Percentiles rank a stretch among this genome's conserved stretches.
Conservation (phyloP, 2,113 vertebrate species). For the Lagopus muta region DNA sequence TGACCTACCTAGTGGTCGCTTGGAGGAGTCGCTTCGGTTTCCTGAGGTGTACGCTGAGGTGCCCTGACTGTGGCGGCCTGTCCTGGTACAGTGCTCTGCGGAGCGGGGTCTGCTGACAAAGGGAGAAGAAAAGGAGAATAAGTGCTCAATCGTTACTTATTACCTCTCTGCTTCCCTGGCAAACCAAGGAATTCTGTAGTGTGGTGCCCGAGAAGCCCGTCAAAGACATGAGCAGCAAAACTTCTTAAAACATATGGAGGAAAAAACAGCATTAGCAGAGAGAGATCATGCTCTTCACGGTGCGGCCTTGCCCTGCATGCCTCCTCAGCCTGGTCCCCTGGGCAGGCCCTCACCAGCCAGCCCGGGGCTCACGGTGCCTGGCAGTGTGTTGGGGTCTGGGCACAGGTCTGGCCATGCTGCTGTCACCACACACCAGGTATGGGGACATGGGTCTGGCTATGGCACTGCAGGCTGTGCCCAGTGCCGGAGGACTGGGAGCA, state of each 20-base stretch:
- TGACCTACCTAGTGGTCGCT: not conserved
- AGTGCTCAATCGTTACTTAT: not conserved
- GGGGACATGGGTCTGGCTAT: not conserved
- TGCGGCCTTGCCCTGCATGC: not conserved
- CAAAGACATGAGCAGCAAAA: not conserved
- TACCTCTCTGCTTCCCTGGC: not conserved
- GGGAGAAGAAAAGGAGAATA: no score
- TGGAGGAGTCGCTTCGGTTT: not conserved
- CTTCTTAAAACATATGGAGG: not conserved
- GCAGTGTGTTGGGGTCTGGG: no score
- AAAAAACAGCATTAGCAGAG: not conserved
- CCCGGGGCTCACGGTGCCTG: not conserved
- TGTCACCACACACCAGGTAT: not conserved
- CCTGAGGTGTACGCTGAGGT: not conserved
- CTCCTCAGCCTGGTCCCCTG: not conserved
- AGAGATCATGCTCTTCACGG: not conserved
- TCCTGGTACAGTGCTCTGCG: not conserved
- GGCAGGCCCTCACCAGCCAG: rapidly evolving
- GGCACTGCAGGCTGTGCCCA: not conserved
- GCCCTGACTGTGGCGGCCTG: not conserved
- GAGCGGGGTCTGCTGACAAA: not conserved
- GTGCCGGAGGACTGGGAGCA: no score
- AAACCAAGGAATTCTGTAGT: not conserved
- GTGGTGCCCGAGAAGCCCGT: not conserved
- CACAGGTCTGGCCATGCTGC: not conserved